Conservation (phyloP, 1,140 invertebrate genomes). For the Andrena cerasifolii region DNA sequence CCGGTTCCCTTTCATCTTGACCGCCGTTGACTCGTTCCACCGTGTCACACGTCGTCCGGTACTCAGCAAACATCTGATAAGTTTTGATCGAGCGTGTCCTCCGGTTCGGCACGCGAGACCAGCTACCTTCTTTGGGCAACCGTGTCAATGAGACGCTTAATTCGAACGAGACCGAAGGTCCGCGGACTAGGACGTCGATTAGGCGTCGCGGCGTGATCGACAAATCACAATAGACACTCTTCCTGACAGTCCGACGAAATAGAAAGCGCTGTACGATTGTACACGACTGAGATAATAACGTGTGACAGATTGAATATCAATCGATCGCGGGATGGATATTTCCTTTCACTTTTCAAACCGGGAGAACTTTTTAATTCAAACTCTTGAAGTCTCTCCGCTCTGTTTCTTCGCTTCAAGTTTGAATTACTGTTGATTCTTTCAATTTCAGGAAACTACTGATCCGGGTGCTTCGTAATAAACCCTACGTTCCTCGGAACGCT, state of each 20-base stretch:
- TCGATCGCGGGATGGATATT: too few species aligned
- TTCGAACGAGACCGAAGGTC: neutral
- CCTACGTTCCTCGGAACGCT: neutral
- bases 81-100: constrained; percentile 43
- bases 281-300: too few species aligned
- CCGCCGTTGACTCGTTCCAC: constrained; percentile 48
- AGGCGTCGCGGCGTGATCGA: neutral
- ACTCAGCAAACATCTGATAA: constrained; percentile 57
- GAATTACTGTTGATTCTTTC: neutral
- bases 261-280: neutral
- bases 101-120: constrained; percentile 20
- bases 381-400: too few species aligned
- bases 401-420: too few species aligned
- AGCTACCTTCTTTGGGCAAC: constrained; percentile 26
- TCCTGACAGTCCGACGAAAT: neutral
- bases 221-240: constrained; percentile 25
- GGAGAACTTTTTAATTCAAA: too few species aligned
- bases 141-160: constrained; percentile 28
- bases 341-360: too few species aligned
- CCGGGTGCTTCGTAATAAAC: neutral
- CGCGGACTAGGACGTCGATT: neutral
- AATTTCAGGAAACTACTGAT: neutral
- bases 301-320: too few species aligned
- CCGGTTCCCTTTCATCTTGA: constrained; percentile 55
- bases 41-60: constrained; percentile 37